Percentiles rank a stretch among this genome's conserved stretches.
Conservation (phyloP, 2,113 vertebrate species). For the Gulo gulo region DNA sequence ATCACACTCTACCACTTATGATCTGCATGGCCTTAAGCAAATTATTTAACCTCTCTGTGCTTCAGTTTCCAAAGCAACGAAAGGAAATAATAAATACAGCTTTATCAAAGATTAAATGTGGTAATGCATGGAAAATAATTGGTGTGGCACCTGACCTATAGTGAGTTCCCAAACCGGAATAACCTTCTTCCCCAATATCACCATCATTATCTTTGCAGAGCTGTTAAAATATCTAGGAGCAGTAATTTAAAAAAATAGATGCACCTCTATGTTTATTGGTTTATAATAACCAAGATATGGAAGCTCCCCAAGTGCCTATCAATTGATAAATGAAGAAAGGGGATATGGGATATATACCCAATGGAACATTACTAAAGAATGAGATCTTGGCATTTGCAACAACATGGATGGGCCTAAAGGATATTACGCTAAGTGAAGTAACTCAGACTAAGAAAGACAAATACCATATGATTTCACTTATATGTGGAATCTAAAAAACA, state of each 20-base stretch:
- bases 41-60: neutral
- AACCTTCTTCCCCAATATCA: neutral
- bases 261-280: neutral
- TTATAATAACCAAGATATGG: neutral
- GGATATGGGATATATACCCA: neutral
- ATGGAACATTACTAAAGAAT: neutral
- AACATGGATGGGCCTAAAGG: neutral
- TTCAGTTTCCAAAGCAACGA: slow-evolving; percentile 20
- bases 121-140: neutral
- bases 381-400: neutral
- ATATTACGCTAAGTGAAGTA: neutral
- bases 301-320: neutral
- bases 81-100: neutral
- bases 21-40: neutral
- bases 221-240: neutral
- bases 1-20: neutral
- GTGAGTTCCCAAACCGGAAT: neutral
- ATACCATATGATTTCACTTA: neutral
- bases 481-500: neutral
- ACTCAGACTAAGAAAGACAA: neutral
- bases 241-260: neutral
- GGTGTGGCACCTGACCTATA: neutral
- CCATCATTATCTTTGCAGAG: neutral
- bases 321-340: neutral
- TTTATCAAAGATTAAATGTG: neutral